Conservation (phyloP, 2,113 vertebrate genomes). For the Capreolus pygargus region DNA sequence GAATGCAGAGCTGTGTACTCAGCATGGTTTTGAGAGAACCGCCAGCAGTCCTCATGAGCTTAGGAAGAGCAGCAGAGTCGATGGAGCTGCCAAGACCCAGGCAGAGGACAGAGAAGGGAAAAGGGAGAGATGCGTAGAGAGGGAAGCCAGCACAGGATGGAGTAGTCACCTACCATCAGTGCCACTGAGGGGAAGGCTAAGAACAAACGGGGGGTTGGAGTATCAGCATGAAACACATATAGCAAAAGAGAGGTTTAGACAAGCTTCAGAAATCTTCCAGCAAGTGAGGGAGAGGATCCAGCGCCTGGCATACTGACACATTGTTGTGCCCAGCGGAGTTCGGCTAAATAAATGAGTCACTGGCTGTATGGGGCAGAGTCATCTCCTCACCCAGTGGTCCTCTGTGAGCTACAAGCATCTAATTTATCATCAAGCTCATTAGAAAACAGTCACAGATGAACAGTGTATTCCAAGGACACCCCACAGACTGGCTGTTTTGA, state of each 20-base stretch:
- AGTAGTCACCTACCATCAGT: neutral
- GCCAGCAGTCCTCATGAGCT: neutral
- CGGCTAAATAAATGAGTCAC: neutral
- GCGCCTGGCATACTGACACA: neutral
- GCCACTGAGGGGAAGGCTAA: neutral
- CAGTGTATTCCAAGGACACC: neutral
- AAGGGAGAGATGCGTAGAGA: neutral
- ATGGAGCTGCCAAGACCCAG: neutral
- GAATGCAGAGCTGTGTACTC: neutral
- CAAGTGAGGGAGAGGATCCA: neutral
- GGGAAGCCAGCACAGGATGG: rapidly evolving
- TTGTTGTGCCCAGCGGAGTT: neutral
- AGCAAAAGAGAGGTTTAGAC: neutral
- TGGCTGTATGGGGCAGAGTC: neutral
- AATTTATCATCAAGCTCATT: neutral
- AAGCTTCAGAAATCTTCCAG: neutral
- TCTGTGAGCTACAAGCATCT: neutral
- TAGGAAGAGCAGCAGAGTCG: neutral
- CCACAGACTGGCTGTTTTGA: neutral
- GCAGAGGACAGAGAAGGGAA: too few species aligned
- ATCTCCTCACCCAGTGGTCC: neutral
- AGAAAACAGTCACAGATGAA: neutral
- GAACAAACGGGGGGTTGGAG: neutral
- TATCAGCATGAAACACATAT: neutral
- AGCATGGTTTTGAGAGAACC: neutral